Evolutionary conservation across 2,113 vertebrate species (phyloP), one percentile per base, ranked within the genome.

Genomic region (Myotis brandtii): DNA sequence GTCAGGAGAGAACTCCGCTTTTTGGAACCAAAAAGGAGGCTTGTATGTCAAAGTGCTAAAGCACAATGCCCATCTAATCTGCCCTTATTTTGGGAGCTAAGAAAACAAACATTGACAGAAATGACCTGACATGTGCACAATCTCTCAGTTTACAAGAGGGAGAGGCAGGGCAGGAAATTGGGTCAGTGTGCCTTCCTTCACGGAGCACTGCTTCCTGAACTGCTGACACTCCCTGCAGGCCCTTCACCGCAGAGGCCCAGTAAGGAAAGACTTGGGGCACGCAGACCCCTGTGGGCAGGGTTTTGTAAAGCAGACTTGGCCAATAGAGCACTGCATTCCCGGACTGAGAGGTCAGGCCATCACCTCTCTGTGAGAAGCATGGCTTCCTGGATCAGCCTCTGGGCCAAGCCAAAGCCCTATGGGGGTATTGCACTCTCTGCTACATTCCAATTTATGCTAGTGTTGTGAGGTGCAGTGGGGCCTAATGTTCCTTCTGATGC

Each of bases 121-220:
- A 80, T 96, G 88, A 83, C 50, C 77, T 94, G 92, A 82, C 81
- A 23, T 87, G 62, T 73, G 46, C 79, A 80, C 70, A 85, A 46
- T 75, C 37, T 92, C 72, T 86, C 66, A 5, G 75, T 20, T 82
- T 64, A 40, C 25, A 27, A 77, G 89, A 75, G 72, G 72, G 91
- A 93, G 84, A 73, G 59, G 27, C 88, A 50, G 52, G 66, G 32
- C 62, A 90, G 88, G 92, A 97, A 93, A 90, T 18, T 56, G 81
- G 90, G 94, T 92, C 85, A 94, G 77, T 59, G 69, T 90, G 87
- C 76, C 87, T 96, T 94, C 89, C 88, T 86, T 89, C 81, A 52
- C 23, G 59, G 10, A 69, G 62, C 84, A 25, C 56, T 18, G 94
- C 76, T 95, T 96, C 91, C 91, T 88, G 94, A 72, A 76, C 43